Evolutionary conservation across 2,888 invertebrate species (phyloP).

Genomic region (Drosophila sordidapex): DNA sequence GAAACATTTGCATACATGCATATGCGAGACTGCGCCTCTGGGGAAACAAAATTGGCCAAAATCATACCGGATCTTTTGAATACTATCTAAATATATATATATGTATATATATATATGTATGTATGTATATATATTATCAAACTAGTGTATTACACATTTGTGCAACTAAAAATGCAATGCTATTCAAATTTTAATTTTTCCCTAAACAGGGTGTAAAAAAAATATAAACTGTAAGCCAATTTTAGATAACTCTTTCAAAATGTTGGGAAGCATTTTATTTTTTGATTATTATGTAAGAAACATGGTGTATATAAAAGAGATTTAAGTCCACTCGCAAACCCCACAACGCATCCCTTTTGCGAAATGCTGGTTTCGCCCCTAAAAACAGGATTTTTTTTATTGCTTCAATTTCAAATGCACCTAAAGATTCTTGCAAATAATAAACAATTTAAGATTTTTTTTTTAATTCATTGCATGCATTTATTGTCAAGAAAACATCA

Average conservation of each 20-base stretch:
- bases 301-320: neutral
- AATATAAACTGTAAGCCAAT: neutral
- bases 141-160: neutral
- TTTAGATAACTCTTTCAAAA: neutral
- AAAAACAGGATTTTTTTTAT: neutral
- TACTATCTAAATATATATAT: neutral
- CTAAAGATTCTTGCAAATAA: neutral
- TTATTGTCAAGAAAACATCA: slow-evolving; percentile 36
- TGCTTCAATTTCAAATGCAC: neutral
- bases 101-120: neutral
- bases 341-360: neutral
- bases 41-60: neutral
- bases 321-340: neutral
- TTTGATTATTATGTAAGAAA: neutral
- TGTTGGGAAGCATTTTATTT: neutral
- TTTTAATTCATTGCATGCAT: slow-evolving; percentile 16
- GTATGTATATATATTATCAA: neutral
- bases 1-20: neutral
- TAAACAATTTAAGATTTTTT: neutral
- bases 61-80: neutral
- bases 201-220: neutral
- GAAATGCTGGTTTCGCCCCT: neutral
- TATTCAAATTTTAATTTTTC: neutral
- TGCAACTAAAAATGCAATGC: neutral
- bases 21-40: too few species aligned